Conservation (phyloP, 2,888 invertebrate species). For the Cheilosia soror region DNA sequence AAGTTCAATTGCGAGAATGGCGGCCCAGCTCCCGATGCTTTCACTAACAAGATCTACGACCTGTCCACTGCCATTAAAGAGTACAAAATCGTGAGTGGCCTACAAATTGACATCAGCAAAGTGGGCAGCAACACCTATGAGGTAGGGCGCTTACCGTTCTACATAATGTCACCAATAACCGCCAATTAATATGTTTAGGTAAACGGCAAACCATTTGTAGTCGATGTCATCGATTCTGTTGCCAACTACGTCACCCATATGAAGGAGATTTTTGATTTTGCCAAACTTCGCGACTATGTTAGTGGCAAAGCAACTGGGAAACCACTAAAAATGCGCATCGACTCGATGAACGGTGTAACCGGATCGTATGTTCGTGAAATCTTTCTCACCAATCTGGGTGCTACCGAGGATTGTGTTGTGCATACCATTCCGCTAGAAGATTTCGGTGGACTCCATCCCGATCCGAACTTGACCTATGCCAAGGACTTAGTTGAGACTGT, state of each 20-base stretch:
- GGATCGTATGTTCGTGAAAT: slow-evolving; percentile 97
- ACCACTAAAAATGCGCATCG: slow-evolving; percentile 93
- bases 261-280: slow-evolving; percentile 98
- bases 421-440: slow-evolving; percentile 94
- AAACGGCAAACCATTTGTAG: slow-evolving; percentile 89
- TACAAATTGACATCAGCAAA: slow-evolving; percentile 90
- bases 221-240: slow-evolving; percentile 96
- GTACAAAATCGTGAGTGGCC: slow-evolving; percentile 91
- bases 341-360: slow-evolving; percentile 98
- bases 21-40: slow-evolving; percentile 96
- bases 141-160: slow-evolving; percentile 70
- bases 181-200: slow-evolving; percentile 84
- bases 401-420: slow-evolving; percentile 88
- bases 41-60: slow-evolving; percentile 94
- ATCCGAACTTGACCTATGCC: slow-evolving; percentile 97
- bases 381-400: slow-evolving; percentile 93
- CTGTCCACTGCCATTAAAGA: slow-evolving; percentile 90
- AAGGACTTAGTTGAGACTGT: slow-evolving; percentile 90
- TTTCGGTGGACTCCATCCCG: slow-evolving; percentile 98
- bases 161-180: neutral
- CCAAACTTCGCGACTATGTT: slow-evolving; percentile 89
- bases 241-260: slow-evolving; percentile 94
- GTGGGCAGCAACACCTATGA: slow-evolving; percentile 88
- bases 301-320: slow-evolving; percentile 87
- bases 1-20: slow-evolving; percentile 99